phyloP scores from a whole-genome alignment of 2,113 vertebrate genomes.

The Apeltes quadracus region DNA sequence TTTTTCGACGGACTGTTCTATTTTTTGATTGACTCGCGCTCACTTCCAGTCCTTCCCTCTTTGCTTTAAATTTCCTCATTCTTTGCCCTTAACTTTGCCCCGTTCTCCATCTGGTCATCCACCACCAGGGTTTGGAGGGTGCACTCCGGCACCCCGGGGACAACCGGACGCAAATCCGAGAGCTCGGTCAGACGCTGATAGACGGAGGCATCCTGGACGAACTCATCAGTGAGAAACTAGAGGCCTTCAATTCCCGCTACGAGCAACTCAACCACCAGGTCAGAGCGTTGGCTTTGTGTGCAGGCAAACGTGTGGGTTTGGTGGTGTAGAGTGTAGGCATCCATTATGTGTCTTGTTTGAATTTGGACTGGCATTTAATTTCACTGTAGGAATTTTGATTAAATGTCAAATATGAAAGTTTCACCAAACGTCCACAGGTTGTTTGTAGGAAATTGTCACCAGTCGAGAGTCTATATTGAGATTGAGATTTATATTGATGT shows the following conservation, averaged over 20 bases:
- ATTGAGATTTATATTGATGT: not conserved
- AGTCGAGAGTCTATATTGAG: no score
- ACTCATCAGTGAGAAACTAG: constrained; percentile 95
- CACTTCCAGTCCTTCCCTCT: not conserved
- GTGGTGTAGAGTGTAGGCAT: not conserved
- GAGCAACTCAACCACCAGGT: constrained; percentile 92
- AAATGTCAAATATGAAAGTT: not conserved
- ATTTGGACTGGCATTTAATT: not conserved
- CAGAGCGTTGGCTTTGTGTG: constrained; percentile 55
- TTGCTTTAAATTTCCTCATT: constrained; percentile 8
- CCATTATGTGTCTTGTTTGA: not conserved
- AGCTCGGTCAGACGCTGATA: constrained; percentile 95
- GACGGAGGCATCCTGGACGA: constrained; percentile 98
- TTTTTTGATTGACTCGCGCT: not conserved
- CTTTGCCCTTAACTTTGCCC: not conserved
- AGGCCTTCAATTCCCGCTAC: constrained; percentile 90
- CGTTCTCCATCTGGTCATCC: constrained; percentile 25
- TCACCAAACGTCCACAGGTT: not conserved
- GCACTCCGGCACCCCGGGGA: constrained; percentile 93
- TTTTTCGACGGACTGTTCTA: constrained; percentile 7
- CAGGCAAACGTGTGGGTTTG: not conserved
- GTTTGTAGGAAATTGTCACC: not conserved
- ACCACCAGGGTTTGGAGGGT: constrained; percentile 87
- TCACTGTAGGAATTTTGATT: not conserved
- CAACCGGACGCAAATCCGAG: constrained; percentile 96